phyloP scores from a whole-genome alignment of 2,797 vertebrate species.

The Acanthurus lineatus region DNA sequence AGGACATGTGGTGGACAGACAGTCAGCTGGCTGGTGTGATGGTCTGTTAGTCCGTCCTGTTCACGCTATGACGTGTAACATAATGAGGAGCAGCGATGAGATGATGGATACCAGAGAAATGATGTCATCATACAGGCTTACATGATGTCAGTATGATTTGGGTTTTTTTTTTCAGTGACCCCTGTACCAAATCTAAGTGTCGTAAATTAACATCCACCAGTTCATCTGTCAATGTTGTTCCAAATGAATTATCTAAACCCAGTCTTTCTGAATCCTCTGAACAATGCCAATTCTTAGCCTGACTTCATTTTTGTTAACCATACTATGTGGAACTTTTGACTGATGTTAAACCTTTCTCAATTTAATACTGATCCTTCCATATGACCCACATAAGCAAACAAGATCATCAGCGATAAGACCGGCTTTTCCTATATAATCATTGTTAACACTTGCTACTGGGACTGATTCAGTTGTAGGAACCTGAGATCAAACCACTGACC shows the following conservation, averaged over 20 bases:
- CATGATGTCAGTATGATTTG: conserved; percentile 41
- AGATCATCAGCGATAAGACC: too few species aligned
- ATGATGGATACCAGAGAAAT: conserved; percentile 59
- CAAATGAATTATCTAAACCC: conserved; percentile 29
- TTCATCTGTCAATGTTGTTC: conserved; percentile 16
- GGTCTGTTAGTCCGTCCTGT: conserved; percentile 36
- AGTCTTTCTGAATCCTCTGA: conserved; percentile 19
- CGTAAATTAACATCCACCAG: conserved; percentile 33
- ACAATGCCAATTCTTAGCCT: conserved; percentile 14
- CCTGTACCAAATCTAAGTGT: conserved; percentile 32
- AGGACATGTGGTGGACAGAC: conserved; percentile 65
- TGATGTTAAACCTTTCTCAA: too few species aligned
- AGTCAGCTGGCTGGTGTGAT: conserved; percentile 39
- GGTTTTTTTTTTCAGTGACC: conserved; percentile 26
- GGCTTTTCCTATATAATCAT: too few species aligned
- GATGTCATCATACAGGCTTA: conserved; percentile 50
- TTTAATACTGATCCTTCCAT: too few species aligned
- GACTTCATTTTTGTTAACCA: conserved; percentile 5
- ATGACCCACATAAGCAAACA: too few species aligned
- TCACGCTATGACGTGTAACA: conserved; percentile 51
- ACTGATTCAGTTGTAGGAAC: too few species aligned
- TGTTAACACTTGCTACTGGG: too few species aligned
- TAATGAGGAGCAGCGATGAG: conserved; percentile 58
- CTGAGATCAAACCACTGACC: too few species aligned
- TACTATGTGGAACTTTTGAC: not conserved